These are phyloP conservation scores for Hermetia illucens DNA, from an alignment of 1,140 invertebrate species.

Conservation along the genomic window DNA sequence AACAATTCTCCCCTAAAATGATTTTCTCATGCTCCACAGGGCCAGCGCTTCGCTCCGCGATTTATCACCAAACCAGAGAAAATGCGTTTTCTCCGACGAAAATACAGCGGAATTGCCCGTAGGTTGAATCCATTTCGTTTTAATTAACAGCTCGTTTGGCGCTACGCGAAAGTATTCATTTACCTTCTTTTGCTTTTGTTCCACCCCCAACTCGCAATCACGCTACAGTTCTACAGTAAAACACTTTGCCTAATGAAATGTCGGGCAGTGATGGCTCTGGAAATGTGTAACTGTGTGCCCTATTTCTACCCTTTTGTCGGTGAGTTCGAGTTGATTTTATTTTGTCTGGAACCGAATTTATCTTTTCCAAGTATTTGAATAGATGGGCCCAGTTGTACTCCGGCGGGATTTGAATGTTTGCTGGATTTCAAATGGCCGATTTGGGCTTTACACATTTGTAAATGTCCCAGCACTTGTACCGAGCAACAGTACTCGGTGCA, in stretches of 20 bases:
- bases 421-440: conserved; percentile 29
- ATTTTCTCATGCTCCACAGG: too few species aligned
- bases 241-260: conserved; percentile 22
- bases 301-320: conserved; percentile 25
- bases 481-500: conserved; percentile 27
- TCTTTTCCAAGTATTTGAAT: not conserved
- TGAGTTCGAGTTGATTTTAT: conserved; percentile 2
- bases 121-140: not conserved
- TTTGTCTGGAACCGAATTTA: not conserved
- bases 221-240: conserved; percentile 22
- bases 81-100: conserved; percentile 27
- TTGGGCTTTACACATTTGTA: conserved; percentile 27
- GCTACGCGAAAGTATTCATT: too few species aligned
- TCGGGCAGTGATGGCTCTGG: conserved; percentile 25
- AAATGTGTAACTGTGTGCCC: conserved; percentile 29
- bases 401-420: conserved; percentile 24
- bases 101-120: conserved; percentile 21
- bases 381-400: conserved; percentile 21
- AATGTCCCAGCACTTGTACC: conserved; percentile 25
- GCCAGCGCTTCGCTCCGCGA: conserved; percentile 18
- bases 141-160: too few species aligned
- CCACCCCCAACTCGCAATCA: too few species aligned
- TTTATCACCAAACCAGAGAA: conserved; percentile 20
- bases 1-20: too few species aligned
- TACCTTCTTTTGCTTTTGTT: too few species aligned